A percentile compares a stretch with the other conserved stretches of the same genome.
These are phyloP conservation scores for Podarcis siculus DNA, from an alignment of 2,797 vertebrate genomes.

Conservation along the genomic window DNA sequence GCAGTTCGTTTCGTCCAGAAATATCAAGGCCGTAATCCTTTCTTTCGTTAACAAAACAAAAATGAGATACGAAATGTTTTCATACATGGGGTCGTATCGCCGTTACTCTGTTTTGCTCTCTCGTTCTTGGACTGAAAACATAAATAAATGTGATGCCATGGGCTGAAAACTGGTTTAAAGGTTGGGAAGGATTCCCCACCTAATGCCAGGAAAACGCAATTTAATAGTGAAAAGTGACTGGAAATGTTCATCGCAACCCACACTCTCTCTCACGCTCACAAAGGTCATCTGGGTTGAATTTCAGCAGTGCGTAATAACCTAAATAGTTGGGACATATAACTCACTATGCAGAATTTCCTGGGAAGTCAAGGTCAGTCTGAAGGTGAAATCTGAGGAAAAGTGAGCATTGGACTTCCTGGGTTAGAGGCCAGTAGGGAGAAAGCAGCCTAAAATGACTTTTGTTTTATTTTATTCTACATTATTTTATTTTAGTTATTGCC, in stretches of 20 bases:
- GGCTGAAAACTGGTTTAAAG: too few species aligned
- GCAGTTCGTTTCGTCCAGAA: neutral
- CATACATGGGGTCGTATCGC: neutral
- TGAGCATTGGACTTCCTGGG: neutral
- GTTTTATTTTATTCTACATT: too few species aligned
- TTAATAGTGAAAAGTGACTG: neutral
- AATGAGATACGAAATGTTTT: neutral
- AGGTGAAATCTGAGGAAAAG: neutral
- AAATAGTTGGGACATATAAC: neutral
- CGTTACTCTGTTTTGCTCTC: neutral
- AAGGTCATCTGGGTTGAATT: neutral
- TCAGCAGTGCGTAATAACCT: neutral
- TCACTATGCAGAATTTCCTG: neutral
- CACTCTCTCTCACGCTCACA: too few species aligned
- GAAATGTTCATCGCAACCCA: too few species aligned
- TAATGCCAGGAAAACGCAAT: neutral
- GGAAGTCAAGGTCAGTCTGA: neutral
- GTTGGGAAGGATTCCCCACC: too few species aligned
- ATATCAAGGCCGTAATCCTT: neutral
- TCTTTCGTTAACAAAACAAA: neutral
- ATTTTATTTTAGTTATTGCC: too few species aligned
- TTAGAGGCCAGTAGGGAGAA: neutral
- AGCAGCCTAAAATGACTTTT: neutral
- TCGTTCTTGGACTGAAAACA: neutral
- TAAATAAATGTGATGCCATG: too few species aligned